phyloP scores from a whole-genome alignment of 2,113 vertebrate species.

The Perca fluviatilis region DNA sequence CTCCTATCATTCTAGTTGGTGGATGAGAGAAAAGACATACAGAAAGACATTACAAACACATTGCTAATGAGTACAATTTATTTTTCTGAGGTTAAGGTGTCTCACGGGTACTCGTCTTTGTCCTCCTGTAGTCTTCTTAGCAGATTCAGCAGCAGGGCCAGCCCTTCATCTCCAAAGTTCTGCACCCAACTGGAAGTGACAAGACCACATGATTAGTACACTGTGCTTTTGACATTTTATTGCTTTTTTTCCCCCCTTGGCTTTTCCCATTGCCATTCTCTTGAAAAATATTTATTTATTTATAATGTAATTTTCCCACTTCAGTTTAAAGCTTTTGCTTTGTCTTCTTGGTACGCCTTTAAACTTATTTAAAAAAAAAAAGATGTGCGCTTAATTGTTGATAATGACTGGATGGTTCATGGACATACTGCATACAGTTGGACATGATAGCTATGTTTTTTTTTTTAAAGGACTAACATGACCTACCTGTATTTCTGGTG shows the following conservation, averaged over 20 bases:
- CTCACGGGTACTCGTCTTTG: conserved; percentile 88
- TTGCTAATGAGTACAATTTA: background rate
- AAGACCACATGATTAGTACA: conserved; percentile 5
- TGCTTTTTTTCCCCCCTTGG: too few species aligned
- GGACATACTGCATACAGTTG: background rate
- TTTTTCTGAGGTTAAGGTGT: background rate
- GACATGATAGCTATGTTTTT: background rate
- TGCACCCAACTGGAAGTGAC: conserved; percentile 90
- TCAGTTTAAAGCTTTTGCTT: background rate
- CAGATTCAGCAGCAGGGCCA: conserved; percentile 86
- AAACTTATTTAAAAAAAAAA: background rate
- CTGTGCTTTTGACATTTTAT: background rate
- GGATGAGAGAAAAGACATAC: conserved; percentile 7
- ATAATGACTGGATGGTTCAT: background rate
- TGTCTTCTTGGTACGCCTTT: background rate
- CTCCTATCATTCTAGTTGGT: conserved; percentile 64
- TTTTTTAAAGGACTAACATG: background rate
- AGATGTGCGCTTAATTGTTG: background rate
- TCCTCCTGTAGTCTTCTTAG: conserved; percentile 90
- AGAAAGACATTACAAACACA: conserved; percentile 17
- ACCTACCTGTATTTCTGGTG: background rate
- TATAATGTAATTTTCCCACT: background rate
- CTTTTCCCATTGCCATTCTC: background rate
- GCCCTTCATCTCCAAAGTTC: conserved; percentile 91
- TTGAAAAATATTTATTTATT: background rate